phyloP scores from a whole-genome alignment of 2,888 invertebrate genomes.

The Diplolepis rosae region DNA sequence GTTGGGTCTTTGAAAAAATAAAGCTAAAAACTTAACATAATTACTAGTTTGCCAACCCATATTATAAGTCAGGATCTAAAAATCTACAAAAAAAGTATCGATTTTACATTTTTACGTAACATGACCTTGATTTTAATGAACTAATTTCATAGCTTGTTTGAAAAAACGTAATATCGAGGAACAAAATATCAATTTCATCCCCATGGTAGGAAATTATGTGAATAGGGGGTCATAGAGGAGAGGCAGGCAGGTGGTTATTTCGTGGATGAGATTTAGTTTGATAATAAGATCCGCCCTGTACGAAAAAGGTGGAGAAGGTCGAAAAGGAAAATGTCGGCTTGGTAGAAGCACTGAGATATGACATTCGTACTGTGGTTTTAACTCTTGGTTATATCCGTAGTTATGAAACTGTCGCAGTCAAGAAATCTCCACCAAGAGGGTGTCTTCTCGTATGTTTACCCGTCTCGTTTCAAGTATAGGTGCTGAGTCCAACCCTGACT shows the following conservation, averaged over 20 bases:
- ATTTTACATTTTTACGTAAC: too few relatives aligned
- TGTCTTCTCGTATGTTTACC: conserved; percentile 35
- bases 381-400: conserved; percentile 70
- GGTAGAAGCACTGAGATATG: conserved; percentile 67
- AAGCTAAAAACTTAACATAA: too few relatives aligned
- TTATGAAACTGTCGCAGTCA: conserved; percentile 70
- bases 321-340: conserved; percentile 54
- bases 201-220: conserved; percentile 42
- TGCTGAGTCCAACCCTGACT: neutral
- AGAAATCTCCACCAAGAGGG: conserved; percentile 48
- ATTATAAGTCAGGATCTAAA: too few relatives aligned
- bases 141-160: too few relatives aligned
- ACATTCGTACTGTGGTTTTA: conserved; percentile 72
- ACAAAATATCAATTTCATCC: conserved; percentile 49
- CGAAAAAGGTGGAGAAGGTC: conserved; percentile 49
- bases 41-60: too few relatives aligned
- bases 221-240: conserved; percentile 43
- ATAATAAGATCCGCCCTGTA: conserved; percentile 69
- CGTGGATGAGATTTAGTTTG: conserved; percentile 68
- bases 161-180: conserved; percentile 43
- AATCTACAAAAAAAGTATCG: too few relatives aligned
- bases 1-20: too few relatives aligned
- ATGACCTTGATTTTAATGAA: too few relatives aligned
- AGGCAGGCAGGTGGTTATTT: conserved; percentile 61
- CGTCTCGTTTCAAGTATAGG: conserved; percentile 40